Base-by-base conservation (phyloP, 2,113 vertebrate genomes). In the Trogon melanurus region DNA sequence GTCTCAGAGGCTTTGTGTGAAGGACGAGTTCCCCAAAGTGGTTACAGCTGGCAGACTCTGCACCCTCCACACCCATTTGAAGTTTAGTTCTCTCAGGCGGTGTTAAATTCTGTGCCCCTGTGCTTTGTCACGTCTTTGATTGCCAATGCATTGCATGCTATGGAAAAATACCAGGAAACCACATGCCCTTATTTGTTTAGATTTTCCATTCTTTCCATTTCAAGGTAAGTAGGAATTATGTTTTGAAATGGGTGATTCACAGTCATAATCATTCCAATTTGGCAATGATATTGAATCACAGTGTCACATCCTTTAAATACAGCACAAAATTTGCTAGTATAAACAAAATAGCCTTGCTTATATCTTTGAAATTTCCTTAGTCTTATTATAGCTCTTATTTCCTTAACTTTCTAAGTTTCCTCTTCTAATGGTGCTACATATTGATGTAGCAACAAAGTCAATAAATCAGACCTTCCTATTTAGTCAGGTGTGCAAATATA, bases 191-290 rank as follows among this genome's bases (percentile, higher is more conserved):
- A 27, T 67, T 92, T 96, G 22, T 88, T 93, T 76, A 73, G 34
- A 45, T 93, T 88, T 95, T 23, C 81, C 76, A 81, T 80, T 96
- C 73, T 86, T 97, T 93, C 38, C 47, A 60, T 88, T 75, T 71
- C 71, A 89, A 92, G 91, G 62, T 94, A 95, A 84, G 47, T 22
- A 85, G 47, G 65, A 94, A 82, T 78, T 91, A 23, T 79, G 18
- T 95, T 94, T 89, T 79, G 92, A 95, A 96, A 87, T 32, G 16
- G 11, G 29, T 88, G 88, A 89, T 85, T 95, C 78, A 92, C 48
- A 56, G 47, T 15, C 71, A 47, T 38, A 56, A 92, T 34, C 20
- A 60, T 89, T 92, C 66, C 26, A 41, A 16, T 95, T 58, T 87
- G 84, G 83, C 88, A 92, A 34, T 60, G 47, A 41, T 58, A 34